Evolutionary conservation across 2,797 vertebrate species (phyloP), one percentile per base, ranked within the genome.

Genomic region (Pangasius krempfi): DNA sequence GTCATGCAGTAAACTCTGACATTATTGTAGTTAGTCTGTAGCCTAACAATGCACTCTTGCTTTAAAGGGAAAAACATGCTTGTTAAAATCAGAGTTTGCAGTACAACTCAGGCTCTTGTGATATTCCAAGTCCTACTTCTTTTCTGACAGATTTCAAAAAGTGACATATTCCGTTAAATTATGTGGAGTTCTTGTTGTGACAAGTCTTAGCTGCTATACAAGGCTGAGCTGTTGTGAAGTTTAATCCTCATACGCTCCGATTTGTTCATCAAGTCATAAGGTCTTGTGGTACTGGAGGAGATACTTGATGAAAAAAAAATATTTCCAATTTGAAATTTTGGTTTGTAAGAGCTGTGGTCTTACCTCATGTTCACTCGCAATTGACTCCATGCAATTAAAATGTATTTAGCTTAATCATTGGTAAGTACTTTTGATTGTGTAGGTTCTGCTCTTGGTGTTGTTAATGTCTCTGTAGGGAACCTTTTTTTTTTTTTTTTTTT

Each of bases 131-230:
- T 47, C 79, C 12, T 58, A 6, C 20, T 58, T 81, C 33, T 60
- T 27, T 82, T 82, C n/a, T 37, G 12, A 81, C 6, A 54, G 83
- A 80, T 80, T 64, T 44, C 80, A 76, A 88, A 85, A 84, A 89
- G 62, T 52, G 54, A 87, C 25, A 44, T 85, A n/a, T 37, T 33
- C 37, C 62, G 25, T 54, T 88, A 52, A 85, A 75, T 44, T 33
- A 10, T 18, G 10, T 37, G 81, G 44, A 78, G n/a, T 54, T 85
- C 73, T 85, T 80, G 83, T 44, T 72, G 62, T 64, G 40, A 54
- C 75, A 70, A 60, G 73, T n/a, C 18, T 84, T 68, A 25, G 83
- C 18, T 3, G 14, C 58, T 62, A 64, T n/a, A 47, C 40, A 83
- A 52, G 10, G n/a, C 58, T 83, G 25, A 83, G 22, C 12, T 47